These are phyloP conservation scores for Orius insidiosus DNA, from an alignment of 1,140 invertebrate species.

Conservation along the genomic window DNA sequence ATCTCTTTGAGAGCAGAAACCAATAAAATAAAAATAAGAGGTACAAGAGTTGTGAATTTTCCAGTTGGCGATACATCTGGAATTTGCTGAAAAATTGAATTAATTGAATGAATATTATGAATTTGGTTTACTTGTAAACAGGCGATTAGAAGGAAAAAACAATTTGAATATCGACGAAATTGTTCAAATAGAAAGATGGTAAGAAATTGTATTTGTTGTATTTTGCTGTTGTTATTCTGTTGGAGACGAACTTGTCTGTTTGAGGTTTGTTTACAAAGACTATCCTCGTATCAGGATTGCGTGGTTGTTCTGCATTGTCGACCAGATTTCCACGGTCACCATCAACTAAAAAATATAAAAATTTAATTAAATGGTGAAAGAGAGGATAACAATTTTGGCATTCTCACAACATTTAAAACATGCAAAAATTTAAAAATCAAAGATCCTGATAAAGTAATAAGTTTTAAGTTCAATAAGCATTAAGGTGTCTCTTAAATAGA, in stretches of 20 bases:
- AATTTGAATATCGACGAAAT: conserved; percentile 89
- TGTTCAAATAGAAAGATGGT: conserved; percentile 93
- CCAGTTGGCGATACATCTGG: conserved; percentile 93
- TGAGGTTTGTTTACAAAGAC: conserved; percentile 71
- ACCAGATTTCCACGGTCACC: conserved; percentile 17
- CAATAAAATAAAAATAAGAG: conserved; percentile 80
- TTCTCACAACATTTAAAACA: too few species aligned
- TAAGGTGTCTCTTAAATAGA: too few species aligned
- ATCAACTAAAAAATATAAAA: conserved; percentile 11
- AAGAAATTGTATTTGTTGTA: conserved; percentile 79
- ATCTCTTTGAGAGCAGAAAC: conserved; percentile 93
- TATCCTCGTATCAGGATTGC: conserved; percentile 29
- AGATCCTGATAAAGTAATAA: too few species aligned
- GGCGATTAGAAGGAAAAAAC: conserved; percentile 92
- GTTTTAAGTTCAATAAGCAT: too few species aligned
- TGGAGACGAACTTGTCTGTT: conserved; percentile 65
- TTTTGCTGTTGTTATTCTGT: conserved; percentile 83
- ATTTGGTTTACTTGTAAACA: conserved; percentile 59
- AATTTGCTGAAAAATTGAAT: conserved; percentile 63
- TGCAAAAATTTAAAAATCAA: too few species aligned
- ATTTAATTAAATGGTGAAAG: not conserved
- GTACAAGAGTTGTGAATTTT: conserved; percentile 84
- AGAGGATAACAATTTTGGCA: too few species aligned
- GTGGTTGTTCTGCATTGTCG: conserved; percentile 15
- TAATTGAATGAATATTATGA: conserved; percentile 1